A percentile compares a stretch with the other conserved stretches of the same genome.
Evolutionary conservation across 2,797 vertebrate genomes (phyloP).

Genomic region (Urosaurus nigricauda): DNA sequence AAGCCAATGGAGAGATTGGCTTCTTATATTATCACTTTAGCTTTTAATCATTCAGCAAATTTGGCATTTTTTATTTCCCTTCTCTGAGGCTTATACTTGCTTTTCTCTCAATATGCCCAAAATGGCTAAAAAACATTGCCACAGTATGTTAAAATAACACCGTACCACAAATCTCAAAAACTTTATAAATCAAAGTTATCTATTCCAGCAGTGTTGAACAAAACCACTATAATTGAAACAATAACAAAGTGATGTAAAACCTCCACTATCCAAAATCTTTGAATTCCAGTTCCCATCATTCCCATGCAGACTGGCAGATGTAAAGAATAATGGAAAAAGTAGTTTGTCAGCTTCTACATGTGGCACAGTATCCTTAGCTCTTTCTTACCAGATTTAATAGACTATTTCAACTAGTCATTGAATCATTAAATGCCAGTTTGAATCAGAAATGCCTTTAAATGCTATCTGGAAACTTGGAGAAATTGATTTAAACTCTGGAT

Average conservation of each 20-base stretch:
- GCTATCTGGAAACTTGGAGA: background rate
- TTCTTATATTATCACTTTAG: background rate
- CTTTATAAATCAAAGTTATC: background rate
- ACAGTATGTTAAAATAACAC: background rate
- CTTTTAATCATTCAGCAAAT: background rate
- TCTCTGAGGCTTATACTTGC: background rate
- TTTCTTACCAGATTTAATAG: background rate
- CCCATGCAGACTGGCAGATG: background rate
- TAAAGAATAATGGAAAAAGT: background rate
- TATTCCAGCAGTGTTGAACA: too few species aligned
- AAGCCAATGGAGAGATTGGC: background rate
- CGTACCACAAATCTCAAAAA: background rate
- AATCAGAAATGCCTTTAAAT: background rate
- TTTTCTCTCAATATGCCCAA: background rate
- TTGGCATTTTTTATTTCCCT: background rate
- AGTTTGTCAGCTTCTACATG: background rate
- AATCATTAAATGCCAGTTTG: background rate
- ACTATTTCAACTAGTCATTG: background rate
- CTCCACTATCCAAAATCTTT: background rate
- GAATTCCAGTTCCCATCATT: background rate
- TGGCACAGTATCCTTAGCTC: too few species aligned
- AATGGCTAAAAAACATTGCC: background rate
- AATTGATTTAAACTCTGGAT: background rate
- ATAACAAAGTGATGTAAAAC: background rate
- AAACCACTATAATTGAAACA: background rate